A percentile compares a stretch with the other conserved stretches of the same genome.
These are phyloP conservation scores for Lepas anatifera DNA, from an alignment of 2,888 invertebrate genomes.

Conservation along the genomic window DNA sequence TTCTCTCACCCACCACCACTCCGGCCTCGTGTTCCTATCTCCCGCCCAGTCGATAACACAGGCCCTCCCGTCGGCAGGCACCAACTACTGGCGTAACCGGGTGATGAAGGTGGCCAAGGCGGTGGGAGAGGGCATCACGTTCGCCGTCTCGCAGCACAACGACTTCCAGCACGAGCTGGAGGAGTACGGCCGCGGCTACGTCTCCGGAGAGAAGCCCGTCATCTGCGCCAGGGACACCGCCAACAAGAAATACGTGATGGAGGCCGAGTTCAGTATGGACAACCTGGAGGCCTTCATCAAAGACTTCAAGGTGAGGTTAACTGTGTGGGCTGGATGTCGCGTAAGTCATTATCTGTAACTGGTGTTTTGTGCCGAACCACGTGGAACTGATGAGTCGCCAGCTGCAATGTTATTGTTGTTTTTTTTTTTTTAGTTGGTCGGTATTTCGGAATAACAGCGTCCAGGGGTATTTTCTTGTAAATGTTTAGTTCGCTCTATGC, in stretches of 20 bases:
- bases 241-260: slow-evolving; percentile 80
- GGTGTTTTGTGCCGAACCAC: too few species aligned
- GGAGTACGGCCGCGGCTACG: slow-evolving; percentile 82
- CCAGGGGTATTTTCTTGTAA: too few species aligned
- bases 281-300: not conserved
- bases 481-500: too few species aligned
- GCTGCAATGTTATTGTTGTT: too few species aligned
- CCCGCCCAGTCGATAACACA: too few species aligned
- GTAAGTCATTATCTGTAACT: too few species aligned
- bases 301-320: not conserved
- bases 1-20: too few species aligned
- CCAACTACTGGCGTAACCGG: slow-evolving; percentile 98
- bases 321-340: too few species aligned
- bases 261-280: slow-evolving; percentile 61
- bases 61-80: slow-evolving; percentile 32
- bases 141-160: slow-evolving; percentile 84
- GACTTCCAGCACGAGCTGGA: slow-evolving; percentile 90
- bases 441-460: too few species aligned
- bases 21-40: not conserved
- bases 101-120: slow-evolving; percentile 78
- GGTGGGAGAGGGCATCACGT: slow-evolving; percentile 48
- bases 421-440: too few species aligned
- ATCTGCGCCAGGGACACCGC: slow-evolving; percentile 69
- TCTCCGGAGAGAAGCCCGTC: slow-evolving; percentile 76
- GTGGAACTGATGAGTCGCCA: too few species aligned